These are phyloP conservation scores for Heliconius aoede DNA, from an alignment of 2,888 invertebrate genomes.

Conservation along the genomic window DNA sequence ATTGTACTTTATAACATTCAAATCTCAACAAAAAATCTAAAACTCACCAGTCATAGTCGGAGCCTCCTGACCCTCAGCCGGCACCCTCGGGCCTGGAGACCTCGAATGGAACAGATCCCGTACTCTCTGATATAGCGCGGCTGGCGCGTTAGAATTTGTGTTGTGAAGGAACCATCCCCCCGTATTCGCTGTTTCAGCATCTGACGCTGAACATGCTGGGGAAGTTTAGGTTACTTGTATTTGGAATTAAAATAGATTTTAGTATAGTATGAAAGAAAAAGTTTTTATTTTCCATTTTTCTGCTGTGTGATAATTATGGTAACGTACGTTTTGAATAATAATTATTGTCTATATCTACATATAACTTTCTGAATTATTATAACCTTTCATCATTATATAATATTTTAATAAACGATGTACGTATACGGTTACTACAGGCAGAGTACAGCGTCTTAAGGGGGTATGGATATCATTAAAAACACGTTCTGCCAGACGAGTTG, in stretches of 20 bases:
- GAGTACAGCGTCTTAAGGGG: too few species aligned
- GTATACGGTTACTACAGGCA: too few species aligned
- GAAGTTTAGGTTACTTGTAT: slow-evolving; percentile 8
- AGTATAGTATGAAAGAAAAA: not conserved
- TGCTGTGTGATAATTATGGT: not conserved
- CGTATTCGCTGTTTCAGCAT: slow-evolving; percentile 81
- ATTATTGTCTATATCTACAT: not conserved
- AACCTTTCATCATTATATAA: too few species aligned
- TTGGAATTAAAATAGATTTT: too few species aligned
- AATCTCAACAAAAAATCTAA: not conserved
- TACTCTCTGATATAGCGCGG: slow-evolving; percentile 92
- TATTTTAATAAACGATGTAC: too few species aligned
- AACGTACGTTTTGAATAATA: not conserved
- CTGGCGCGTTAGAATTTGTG: slow-evolving; percentile 77
- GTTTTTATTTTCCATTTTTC: not conserved
- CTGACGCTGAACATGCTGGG: slow-evolving; percentile 80
- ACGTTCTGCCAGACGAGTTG: too few species aligned
- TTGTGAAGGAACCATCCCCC: slow-evolving; percentile 90
- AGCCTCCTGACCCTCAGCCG: slow-evolving; percentile 77
- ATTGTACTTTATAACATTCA: too few species aligned
- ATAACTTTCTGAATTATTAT: too few species aligned
- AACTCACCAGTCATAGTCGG: slow-evolving; percentile 79
- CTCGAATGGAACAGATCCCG: slow-evolving; percentile 90
- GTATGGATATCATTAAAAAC: too few species aligned
- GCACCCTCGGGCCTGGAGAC: slow-evolving; percentile 74